A percentile compares a stretch with the other conserved stretches of the same genome.
phyloP scores from a whole-genome alignment of 2,113 vertebrate species.

The Diglossa brunneiventris region DNA sequence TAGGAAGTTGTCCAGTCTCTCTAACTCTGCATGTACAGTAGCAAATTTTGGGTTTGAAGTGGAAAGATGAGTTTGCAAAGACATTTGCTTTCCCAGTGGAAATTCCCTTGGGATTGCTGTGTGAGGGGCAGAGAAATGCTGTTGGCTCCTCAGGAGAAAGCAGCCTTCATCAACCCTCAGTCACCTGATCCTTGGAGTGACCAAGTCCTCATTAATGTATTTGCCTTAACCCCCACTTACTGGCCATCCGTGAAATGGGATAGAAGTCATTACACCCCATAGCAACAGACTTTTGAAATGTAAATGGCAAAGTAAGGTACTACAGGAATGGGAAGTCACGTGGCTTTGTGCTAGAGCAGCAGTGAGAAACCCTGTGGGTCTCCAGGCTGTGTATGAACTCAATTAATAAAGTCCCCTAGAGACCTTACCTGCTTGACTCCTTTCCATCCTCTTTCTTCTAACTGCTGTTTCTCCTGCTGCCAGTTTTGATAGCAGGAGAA shows the following conservation, averaged over 20 bases:
- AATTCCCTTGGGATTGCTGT: neutral
- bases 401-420: neutral
- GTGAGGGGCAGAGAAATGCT: neutral
- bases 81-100: neutral
- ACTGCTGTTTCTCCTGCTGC: neutral
- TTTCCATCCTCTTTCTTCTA: neutral
- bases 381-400: neutral
- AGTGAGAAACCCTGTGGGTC: neutral
- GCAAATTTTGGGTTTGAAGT: neutral
- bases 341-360: neutral
- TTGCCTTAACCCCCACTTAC: neutral
- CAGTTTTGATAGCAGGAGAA: neutral
- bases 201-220: fast-evolving
- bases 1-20: neutral
- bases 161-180: neutral
- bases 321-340: neutral
- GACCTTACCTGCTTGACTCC: neutral
- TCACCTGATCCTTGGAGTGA: neutral
- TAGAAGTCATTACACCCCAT: neutral
- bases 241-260: neutral
- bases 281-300: neutral
- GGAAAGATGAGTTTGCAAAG: neutral
- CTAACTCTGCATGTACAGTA: neutral
- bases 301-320: neutral
- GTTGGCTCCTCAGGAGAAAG: neutral